These are phyloP conservation scores for Aulostomus chinensis DNA, from an alignment of 2,797 vertebrate genomes.

Conservation along the genomic window DNA sequence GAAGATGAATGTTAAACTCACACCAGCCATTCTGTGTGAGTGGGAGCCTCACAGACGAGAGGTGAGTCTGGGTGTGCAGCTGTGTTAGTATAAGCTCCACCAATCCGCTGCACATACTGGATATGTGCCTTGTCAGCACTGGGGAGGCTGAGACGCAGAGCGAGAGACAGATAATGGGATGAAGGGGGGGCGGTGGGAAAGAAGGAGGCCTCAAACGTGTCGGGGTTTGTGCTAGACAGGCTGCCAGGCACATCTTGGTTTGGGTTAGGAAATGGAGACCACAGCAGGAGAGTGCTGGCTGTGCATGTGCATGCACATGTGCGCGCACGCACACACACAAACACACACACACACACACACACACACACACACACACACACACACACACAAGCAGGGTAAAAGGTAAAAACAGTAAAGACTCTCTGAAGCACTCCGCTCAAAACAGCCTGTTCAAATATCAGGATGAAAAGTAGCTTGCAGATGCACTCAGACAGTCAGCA, in stretches of 20 bases:
- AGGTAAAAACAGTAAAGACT: slow-evolving; percentile 12
- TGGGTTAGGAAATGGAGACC: slow-evolving; percentile 59
- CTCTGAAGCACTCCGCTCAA: slow-evolving; percentile 20
- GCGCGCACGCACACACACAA: slow-evolving; percentile 3
- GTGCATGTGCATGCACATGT: too few relatives aligned
- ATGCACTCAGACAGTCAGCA: background rate
- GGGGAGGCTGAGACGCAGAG: slow-evolving; percentile 27
- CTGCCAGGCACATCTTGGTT: slow-evolving; percentile 59
- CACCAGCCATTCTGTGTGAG: slow-evolving; percentile 8
- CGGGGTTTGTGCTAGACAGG: slow-evolving; percentile 26
- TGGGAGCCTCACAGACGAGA: slow-evolving; percentile 36
- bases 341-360: background rate
- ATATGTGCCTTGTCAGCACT: slow-evolving; percentile 68
- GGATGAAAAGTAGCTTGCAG: slow-evolving; percentile 28
- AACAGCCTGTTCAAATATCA: slow-evolving; percentile 33
- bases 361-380: too few relatives aligned
- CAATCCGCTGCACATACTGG: slow-evolving; percentile 19
- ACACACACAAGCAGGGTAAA: slow-evolving; percentile 17
- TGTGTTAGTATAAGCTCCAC: slow-evolving; percentile 71
- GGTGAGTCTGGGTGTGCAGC: slow-evolving; percentile 54
- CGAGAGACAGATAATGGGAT: slow-evolving; percentile 17
- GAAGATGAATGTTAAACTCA: slow-evolving; percentile 22
- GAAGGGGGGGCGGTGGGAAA: slow-evolving; percentile 4
- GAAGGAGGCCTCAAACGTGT: slow-evolving; percentile 39
- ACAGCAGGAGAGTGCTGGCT: slow-evolving; percentile 33